Base-by-base conservation (phyloP, 2,888 invertebrate genomes). In the Baronia brevicornis region DNA sequence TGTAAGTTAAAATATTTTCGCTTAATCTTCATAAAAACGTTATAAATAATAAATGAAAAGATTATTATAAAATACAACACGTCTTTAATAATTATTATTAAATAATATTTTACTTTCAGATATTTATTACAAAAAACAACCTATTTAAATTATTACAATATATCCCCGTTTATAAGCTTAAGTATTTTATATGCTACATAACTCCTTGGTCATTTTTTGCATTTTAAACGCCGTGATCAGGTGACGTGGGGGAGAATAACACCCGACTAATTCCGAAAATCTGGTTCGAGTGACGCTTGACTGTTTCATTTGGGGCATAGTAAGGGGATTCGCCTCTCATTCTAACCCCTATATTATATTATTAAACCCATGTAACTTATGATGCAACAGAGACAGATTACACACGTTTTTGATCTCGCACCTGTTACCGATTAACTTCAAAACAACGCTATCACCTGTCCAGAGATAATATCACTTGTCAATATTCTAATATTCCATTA, bases 221-320 rank as follows among this genome's bases (percentile, higher is more conserved):
- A 41, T 38, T 31, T 44, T 39, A 38, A 41, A 34, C 42, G 33
- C 38, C 34, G 44, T 28, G 48, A 51, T 52, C 54, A 55, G 54
- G 53, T 55, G 54, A 46, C 41, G 33, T 23, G 36, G 38, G 43
- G 43, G 30, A 35, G 38, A 39, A 45, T 45, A 39, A 35, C 30
- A 48, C 42, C 37, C 8, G 39, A 46, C 44, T 64, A 58, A 62
- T 61, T 58, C 54, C 47, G 38, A 41, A 59, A 60, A 64, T 61
- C 60, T 58, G 57, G 43, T 54, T 43, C 49, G 43, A 58, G 55
- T 51, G 44, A 41, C 41, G 51, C 55, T 55, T 55, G 50, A 54
- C 55, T 59, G 48, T 44, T 45, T 46, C 41, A 41, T 24, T 28
- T 40, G 31, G 44, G 46, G 36, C 34, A 33, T 33, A 48, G 44